Evolutionary conservation across 2,888 invertebrate species (phyloP).

Genomic region (Rhagonycha lutea): DNA sequence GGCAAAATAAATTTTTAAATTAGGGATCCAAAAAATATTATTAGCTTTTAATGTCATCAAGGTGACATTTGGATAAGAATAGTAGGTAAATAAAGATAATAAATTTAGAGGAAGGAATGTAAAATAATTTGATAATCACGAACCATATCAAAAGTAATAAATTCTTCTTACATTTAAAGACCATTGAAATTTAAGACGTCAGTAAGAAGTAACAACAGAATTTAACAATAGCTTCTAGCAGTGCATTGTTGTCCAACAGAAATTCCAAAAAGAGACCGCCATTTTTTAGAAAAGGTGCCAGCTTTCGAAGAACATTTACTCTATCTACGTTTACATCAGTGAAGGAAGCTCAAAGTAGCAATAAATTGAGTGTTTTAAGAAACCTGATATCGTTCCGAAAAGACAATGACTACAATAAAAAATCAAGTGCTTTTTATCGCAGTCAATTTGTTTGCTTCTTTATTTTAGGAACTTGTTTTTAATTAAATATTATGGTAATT

Average conservation of each 20-base stretch:
- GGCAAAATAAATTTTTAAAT: not conserved
- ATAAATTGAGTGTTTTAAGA: conserved; percentile 46
- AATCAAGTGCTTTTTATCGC: conserved; percentile 41
- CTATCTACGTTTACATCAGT: conserved; percentile 29
- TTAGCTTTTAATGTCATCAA: not conserved
- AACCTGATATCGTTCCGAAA: conserved; percentile 36
- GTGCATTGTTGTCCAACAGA: conserved; percentile 21
- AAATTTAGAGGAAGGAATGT: not conserved
- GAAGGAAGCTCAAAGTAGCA: conserved; percentile 45
- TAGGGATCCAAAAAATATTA: not conserved
- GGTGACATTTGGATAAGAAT: not conserved
- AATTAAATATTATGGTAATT: not conserved
- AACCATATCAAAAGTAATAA: not conserved
- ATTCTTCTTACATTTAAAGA: not conserved
- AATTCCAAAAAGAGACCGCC: conserved; percentile 42
- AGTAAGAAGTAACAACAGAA: conserved; percentile 21
- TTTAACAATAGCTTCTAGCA: conserved; percentile 26
- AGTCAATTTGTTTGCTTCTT: conserved; percentile 41
- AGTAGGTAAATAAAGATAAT: not conserved
- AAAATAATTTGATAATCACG: not conserved
- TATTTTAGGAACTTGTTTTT: conserved; percentile 23
- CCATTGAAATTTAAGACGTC: conserved; percentile 1
- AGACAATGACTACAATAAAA: conserved; percentile 31
- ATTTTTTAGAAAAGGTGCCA: conserved; percentile 44
- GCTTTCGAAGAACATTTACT: conserved; percentile 40